Conservation (phyloP, 2,888 invertebrate genomes). For the Drosophila ustulata region DNA sequence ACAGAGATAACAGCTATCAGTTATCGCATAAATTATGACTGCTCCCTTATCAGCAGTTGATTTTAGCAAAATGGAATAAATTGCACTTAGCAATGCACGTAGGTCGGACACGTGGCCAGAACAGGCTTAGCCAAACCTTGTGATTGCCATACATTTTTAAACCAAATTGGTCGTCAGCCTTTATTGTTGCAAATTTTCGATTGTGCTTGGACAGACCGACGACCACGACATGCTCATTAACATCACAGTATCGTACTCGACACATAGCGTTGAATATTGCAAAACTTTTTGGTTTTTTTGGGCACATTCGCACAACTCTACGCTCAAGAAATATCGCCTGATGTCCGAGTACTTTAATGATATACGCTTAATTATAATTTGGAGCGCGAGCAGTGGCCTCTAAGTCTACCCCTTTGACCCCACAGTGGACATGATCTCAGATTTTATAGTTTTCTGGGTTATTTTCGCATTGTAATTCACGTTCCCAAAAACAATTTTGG, state of each 20-base stretch:
- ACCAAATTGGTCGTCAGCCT: conserved; percentile 15
- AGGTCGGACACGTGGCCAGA: conserved; percentile 31
- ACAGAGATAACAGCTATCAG: conserved; percentile 13
- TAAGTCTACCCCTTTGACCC: conserved; percentile 28
- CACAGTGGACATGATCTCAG: conserved; percentile 18
- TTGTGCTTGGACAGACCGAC: conserved; percentile 18
- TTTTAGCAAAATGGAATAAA: background rate
- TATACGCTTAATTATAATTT: conserved; percentile 44
- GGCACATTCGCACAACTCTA: background rate
- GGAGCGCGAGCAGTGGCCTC: conserved; percentile 21
- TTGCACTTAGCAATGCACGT: background rate
- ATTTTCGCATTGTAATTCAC: conserved; percentile 15
- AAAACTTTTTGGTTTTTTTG: background rate
- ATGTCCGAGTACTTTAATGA: conserved; percentile 36
- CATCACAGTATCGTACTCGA: conserved; percentile 21
- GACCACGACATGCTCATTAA: conserved; percentile 29
- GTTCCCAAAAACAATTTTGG: conserved; percentile 10
- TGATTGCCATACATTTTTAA: conserved; percentile 13
- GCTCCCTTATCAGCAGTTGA: conserved; percentile 15
- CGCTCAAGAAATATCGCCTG: conserved; percentile 16
- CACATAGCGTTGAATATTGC: background rate
- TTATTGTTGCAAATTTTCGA: conserved; percentile 13
- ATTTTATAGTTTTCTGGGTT: conserved; percentile 21
- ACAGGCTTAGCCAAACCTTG: conserved; percentile 5
- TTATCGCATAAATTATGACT: conserved; percentile 25